Base-by-base conservation (phyloP, 2,888 invertebrate species). In the Lepidochitona cinerea region DNA sequence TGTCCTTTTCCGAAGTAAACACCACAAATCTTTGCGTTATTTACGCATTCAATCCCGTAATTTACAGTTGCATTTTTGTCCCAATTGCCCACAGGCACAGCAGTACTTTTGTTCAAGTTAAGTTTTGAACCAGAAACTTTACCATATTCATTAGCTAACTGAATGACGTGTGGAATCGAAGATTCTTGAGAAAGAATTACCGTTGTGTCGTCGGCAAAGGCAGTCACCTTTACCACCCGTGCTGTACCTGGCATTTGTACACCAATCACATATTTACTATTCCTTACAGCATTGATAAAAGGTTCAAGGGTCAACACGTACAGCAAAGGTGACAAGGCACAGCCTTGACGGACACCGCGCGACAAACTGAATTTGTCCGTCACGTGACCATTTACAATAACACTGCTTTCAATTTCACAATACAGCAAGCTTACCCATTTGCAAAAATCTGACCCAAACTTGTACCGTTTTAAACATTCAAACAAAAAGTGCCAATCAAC, bases 401-500 rank as follows among this genome's bases (percentile, higher is more conserved):
- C 64, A 26, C 33, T 26, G 14, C 29, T 32, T 32, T 14, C 3
- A 33, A 64, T 64, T 4, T 64, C 33, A 64, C 1, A 69, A 68
- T 82, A 81, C 37, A 81, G 69, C n/a, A 82, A 76, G 52, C 74
- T 70, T 7, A 49, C 49, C 49, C 7, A 49, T 2, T 49, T 49
- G 23, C 49, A 49, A 7, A 49, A 49, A 23, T 5, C 49, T 18
- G 49, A 23, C 23, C 7, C 2, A 23, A 49, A 81, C 18, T 79
- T 78, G 72, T 77, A 81, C 9, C 72, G 41, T 9, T 70, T 4
- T 37, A 83, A 65, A 14, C 71, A 67, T 66, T 79, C 71, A 73
- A 75, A 78, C 32, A 83, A 26, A 72, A 74, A 82, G 12, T 71
- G 54, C 68, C 78, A 75, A 29, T 74, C 73, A 18, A 81, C 81